Base-by-base conservation (phyloP, 2,113 vertebrate species). In the Stigmatopora nigra region DNA sequence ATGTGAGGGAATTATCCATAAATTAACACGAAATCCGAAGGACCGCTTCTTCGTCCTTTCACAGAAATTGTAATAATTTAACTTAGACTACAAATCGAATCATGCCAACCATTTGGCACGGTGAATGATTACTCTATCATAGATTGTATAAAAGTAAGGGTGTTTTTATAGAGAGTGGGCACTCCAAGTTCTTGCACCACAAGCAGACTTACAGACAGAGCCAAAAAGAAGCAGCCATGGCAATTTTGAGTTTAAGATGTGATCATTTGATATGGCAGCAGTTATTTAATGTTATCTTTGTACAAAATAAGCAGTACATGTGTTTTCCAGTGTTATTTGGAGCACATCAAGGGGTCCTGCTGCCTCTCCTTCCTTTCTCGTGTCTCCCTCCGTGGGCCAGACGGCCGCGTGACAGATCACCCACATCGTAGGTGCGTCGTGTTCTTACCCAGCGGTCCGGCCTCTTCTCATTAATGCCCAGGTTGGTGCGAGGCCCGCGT, bases 381-480 rank as follows among this genome's bases (percentile, higher is more conserved):
- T 69, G 78, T 83, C 80, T 82, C 80, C 79, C 83, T 76, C 72
- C 77, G 71, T 61, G 69, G 76, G 73, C 77, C 58, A 73, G 84
- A 83, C 77, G 78, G 83, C 79, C 69, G 76, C 41, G 73, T 91
- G 91, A 92, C 88, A 84, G 89, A 92, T 90, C 86, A 89, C 89
- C 88, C 80, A 75, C 69, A 72, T 80, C 69, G 73, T 73, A 72
- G 85, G 79, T 81, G 84, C 79, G 75, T 79, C 80, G 78, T 88
- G 88, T 89, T 89, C 84, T 83, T 87, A 84, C 88, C 86, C 81
- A 81, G 87, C 84, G 87, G 88, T 89, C 88, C 87, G 77, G 85
- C 91, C 91, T 87, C 86, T 85, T 86, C 90, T 90, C 90, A 90
- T 90, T 90, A 91, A 89, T 89, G 88, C 86, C 89, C 85, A 83